Base-by-base conservation (phyloP, 2,113 vertebrate species). In the Megaceryle maxima region DNA sequence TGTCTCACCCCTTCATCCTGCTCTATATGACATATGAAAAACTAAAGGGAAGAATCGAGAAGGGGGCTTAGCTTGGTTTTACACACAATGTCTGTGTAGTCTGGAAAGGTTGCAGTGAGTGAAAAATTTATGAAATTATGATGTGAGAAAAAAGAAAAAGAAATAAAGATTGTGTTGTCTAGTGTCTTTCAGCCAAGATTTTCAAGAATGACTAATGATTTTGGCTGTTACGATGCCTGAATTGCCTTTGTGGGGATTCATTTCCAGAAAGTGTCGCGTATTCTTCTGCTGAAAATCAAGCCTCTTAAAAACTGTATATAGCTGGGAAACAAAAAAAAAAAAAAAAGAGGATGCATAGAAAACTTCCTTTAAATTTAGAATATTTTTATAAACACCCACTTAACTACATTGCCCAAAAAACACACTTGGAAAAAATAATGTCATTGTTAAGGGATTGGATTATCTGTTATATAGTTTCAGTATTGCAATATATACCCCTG, bases 151-250 rank as follows among this genome's bases (percentile, higher is more conserved):
- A 81, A 85, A 59, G 37, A 63, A 64, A 64, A 35, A 79, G 63
- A 87, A 91, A 88, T 5, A 81, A 78, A 70, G n/a, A 90, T 67
- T 85, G 29, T 59, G 68, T 81, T 90, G 33, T n/a, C 59, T 77
- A 35, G 50, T 50, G 28, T 67, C 57, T 64, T 81, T 92, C 72
- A 80, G 70, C 50, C 83, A 96, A 84, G 73, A 78, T 88, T 87
- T 96, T 88, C 68, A 88, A 56, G 68, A 87, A 86, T 90, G 51
- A 84, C 56, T 83, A 75, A 90, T 64, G 64, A 84, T 86, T 86
- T 95, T 92, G 90, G 86, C 60, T 94, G 77, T 92, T 75, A 72
- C 3, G 1, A 25, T 81, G 68, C 60, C 51, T 90, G n/a, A 87
- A 88, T 87, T 8, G 25, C 57, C 60, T 76, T n/a, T 50, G 29